Evolutionary conservation across 2,113 vertebrate genomes (phyloP).

Genomic region (Chaetura pelagica): DNA sequence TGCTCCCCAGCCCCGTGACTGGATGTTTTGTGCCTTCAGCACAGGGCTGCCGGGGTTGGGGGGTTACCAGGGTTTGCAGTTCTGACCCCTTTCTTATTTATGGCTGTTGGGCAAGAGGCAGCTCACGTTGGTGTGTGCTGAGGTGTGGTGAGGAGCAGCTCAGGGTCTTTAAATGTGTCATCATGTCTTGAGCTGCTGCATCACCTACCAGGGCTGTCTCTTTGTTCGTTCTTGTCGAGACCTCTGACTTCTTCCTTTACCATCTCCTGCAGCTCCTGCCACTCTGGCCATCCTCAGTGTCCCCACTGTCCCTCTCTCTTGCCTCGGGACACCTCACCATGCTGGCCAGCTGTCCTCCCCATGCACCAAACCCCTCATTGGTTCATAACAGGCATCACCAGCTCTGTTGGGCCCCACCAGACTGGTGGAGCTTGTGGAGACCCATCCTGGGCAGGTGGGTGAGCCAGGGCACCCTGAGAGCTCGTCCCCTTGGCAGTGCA

Average conservation of each 20-base stretch:
- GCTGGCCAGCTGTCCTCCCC: not conserved
- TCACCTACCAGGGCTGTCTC: fast-evolving
- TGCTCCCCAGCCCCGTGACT: fast-evolving
- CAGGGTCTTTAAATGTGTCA: not conserved
- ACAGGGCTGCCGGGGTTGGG: not conserved
- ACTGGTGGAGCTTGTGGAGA: not conserved
- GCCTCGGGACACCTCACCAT: not conserved
- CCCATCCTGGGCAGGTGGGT: not conserved
- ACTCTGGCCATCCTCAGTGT: not conserved
- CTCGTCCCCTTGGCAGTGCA: not conserved
- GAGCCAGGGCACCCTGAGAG: not conserved
- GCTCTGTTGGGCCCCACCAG: not conserved
- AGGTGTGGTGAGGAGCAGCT: not conserved
- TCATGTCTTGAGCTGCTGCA: not conserved
- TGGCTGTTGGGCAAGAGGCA: not conserved
- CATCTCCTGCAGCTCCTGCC: not conserved
- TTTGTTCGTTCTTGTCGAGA: not conserved
- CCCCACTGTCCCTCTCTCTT: not conserved
- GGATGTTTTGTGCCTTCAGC: fast-evolving
- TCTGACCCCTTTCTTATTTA: not conserved
- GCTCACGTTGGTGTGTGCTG: fast-evolving
- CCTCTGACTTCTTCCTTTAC: not conserved
- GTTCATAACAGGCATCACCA: not conserved
- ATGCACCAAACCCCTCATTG: fast-evolving
- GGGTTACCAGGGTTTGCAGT: fast-evolving